Conservation (phyloP, 2,113 vertebrate species). For the Dipodomys ordii region DNA sequence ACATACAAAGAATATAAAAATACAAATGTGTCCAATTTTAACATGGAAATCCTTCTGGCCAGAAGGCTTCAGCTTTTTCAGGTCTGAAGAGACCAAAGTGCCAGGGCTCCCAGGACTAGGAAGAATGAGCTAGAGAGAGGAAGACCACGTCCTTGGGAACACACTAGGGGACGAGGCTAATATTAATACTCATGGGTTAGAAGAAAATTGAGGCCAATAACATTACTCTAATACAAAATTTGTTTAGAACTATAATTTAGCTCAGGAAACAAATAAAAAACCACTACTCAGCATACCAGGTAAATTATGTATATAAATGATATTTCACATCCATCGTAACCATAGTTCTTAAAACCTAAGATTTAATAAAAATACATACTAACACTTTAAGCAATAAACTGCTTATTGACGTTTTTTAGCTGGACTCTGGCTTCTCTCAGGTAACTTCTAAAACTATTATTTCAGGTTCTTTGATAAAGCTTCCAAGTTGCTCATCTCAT, state of each 20-base stretch:
- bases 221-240: slow-evolving; percentile 49
- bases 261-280: slow-evolving; percentile 28
- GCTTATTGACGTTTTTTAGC: slow-evolving; percentile 47
- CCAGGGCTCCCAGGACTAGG: not conserved
- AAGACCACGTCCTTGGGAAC: not conserved
- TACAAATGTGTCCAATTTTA: too few species aligned
- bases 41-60: not conserved
- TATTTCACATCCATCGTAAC: too few species aligned
- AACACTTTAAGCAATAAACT: slow-evolving; percentile 59
- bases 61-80: slow-evolving; percentile 12
- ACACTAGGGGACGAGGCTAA: slow-evolving; percentile 18
- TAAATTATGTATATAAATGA: slow-evolving; percentile 26
- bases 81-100: not conserved
- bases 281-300: slow-evolving; percentile 31
- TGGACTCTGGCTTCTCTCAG: slow-evolving; percentile 15
- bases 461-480: slow-evolving; percentile 20
- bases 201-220: slow-evolving; percentile 5
- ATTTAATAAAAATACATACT: slow-evolving; percentile 58
- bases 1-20: not conserved
- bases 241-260: slow-evolving; percentile 58
- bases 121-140: not conserved
- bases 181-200: slow-evolving; percentile 23
- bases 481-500: slow-evolving; percentile 32
- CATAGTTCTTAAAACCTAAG: slow-evolving; percentile 50
- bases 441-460: slow-evolving; percentile 18